A percentile compares a stretch with the other conserved stretches of the same genome.
phyloP scores from a whole-genome alignment of 1,140 invertebrate genomes.

The Teleogryllus occipitalis region DNA sequence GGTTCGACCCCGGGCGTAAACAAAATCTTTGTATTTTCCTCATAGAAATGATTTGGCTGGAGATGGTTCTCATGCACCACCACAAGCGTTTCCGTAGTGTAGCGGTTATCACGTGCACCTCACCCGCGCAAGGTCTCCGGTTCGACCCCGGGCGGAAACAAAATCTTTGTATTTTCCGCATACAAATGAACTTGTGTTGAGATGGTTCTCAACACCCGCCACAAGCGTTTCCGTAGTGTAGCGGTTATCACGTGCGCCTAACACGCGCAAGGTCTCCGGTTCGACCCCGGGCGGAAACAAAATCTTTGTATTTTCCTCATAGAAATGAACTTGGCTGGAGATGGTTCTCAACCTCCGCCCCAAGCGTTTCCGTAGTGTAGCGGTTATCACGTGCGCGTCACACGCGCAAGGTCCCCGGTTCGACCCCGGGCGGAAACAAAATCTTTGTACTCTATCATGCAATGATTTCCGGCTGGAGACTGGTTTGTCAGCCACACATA shows the following conservation, averaged over 20 bases:
- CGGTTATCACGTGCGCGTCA: slow-evolving; percentile 22
- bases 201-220: no score
- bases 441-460: no score
- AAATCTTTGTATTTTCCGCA: no score
- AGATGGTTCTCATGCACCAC: no score
- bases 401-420: slow-evolving; percentile 23
- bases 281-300: slow-evolving; percentile 23
- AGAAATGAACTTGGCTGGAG: no score
- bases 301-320: no score
- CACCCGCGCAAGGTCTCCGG: slow-evolving; percentile 22
- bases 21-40: no score
- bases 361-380: slow-evolving; percentile 23
- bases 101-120: slow-evolving; percentile 23
- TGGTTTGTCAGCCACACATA: no score
- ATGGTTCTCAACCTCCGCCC: no score
- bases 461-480: no score
- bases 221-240: slow-evolving; percentile 23
- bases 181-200: no score
- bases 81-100: slow-evolving; percentile 23
- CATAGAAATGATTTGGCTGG: no score
- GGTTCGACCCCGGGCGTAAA: slow-evolving; percentile 23
- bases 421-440: slow-evolving; percentile 23
- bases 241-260: slow-evolving; percentile 22
- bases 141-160: slow-evolving; percentile 24
- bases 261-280: slow-evolving; percentile 23